Evolutionary conservation across 2,113 vertebrate species (phyloP), one percentile per base, ranked within the genome.

Genomic region (Saguinus imperator): DNA sequence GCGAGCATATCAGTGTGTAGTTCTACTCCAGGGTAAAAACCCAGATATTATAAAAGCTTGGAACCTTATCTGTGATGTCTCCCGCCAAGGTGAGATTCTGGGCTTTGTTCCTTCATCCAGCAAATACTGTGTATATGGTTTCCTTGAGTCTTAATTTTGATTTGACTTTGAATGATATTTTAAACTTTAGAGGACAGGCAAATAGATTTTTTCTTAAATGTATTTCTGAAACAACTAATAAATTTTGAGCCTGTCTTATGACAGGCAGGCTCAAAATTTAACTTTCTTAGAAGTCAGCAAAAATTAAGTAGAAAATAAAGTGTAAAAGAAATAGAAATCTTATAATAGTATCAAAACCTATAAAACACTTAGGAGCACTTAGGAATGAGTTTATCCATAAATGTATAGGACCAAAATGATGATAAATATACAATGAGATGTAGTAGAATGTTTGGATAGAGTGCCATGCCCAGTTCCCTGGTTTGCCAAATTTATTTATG

Each of bases 51-150:
- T 99, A 79, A 99, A 99, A 97, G 99, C 98, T 23, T 99, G 99
- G 99, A 99, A 99, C 10, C 99, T 99, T 57, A 99, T 99, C 98
- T 99, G 99, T 94, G 99, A 99, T 0, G 99, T 99, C 0, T 99
- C 99, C 52, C 98, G 99, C 89, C 98, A 97, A 98, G 99, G 99
- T 99, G 96, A 98, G 52, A 84, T 89, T 87, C 35, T 91, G 43
- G 10, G 21, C 58, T 90, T 95, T 5, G 1, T 72, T 90, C 2
- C 2, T 43, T 89, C 21, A 11, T 81, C 35, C 10, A 77, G 21
- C 1, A 55, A 55, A 52, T 37, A 29, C 21, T 40, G 2, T 86
- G 6, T 8, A 6, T 64, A 1, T 27, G 17, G 21, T 79, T 72
- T 48, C 27, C 43, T 91, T 35, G 23, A 77, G 61, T 89, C 48